phyloP scores from a whole-genome alignment of 2,797 vertebrate genomes.

The Emys orbicularis region DNA sequence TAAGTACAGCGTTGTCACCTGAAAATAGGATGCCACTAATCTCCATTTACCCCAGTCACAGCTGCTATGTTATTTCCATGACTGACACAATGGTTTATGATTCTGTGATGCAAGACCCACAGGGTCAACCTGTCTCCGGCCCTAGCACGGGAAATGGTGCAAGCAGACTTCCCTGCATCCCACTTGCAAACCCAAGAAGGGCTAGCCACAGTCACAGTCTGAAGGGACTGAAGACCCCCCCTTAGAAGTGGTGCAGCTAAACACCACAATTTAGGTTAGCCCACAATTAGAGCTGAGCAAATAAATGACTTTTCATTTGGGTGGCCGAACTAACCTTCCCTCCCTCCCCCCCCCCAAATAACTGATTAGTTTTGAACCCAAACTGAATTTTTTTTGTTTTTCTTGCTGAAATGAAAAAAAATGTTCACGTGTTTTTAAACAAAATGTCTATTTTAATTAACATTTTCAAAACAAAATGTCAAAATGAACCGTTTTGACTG shows the following conservation, averaged over 20 bases:
- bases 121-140: neutral
- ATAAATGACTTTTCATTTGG: neutral
- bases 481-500: neutral
- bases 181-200: neutral
- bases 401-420: neutral
- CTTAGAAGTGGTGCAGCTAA: neutral
- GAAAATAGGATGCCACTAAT: neutral
- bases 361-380: neutral
- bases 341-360: neutral
- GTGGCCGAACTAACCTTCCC: neutral
- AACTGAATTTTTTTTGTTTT: neutral
- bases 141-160: neutral
- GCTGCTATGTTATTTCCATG: neutral
- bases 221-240: no score
- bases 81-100: neutral
- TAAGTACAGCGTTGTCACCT: neutral
- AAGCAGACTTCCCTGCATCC: neutral
- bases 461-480: neutral
- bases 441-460: neutral
- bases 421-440: neutral
- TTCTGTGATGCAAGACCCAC: neutral
- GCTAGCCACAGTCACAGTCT: neutral
- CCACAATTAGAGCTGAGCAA: neutral
- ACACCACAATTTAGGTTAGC: neutral
- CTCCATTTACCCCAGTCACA: neutral